Base-by-base conservation (phyloP, 2,113 vertebrate species). In the Sylvicapra grimmia region DNA sequence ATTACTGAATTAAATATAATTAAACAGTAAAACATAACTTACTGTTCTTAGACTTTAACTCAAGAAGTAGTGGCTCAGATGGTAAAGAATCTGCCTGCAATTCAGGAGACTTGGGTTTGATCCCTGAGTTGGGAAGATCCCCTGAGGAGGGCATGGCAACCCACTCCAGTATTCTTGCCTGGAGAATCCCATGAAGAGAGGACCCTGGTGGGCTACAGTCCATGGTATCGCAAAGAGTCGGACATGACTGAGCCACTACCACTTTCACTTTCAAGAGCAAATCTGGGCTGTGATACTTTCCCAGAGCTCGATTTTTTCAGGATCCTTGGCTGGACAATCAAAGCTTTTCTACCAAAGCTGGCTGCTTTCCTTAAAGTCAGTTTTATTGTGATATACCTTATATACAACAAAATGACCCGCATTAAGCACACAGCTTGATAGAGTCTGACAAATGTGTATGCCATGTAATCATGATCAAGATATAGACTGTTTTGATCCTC, bases 31-130 rank as follows among this genome's bases (percentile, higher is more conserved):
- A 89, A 65, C 31, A 27, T 65, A 51, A 58, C 10, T 95, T 61
- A 54, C 10, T 89, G 16, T 94, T 90, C 36, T 90, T 92, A 53
- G 68, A 90, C 51, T 95, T 95, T 63, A 89, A 92, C 12, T 93
- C 54, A 36, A 2, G 54, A 85, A 82, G n/a, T 58, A 27, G 72
- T 77, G 23, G 72, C 72, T 77, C 72, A 44, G 40, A 77, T 44
- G 40, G 13, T 77, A 44, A 77, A 77, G 36, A 77, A 77, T 77
- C 40, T 77, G 68, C 36, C 72, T 44, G 13, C 23, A 44, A 44
- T 77, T 44, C 23, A 77, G 40, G 40, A 77, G 72, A 27, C 72
- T 12, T 44, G 72, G 72, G 36, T 44, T 75, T 25, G 72, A 75
- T 25, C 36, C 72, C 36, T 13, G 72, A 12, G 72, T 25, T 44